These are phyloP conservation scores for Aurelia aurita DNA, from an alignment of 30 jellyfish, hydroid and myxozoan species.

Conservation along the genomic window DNA sequence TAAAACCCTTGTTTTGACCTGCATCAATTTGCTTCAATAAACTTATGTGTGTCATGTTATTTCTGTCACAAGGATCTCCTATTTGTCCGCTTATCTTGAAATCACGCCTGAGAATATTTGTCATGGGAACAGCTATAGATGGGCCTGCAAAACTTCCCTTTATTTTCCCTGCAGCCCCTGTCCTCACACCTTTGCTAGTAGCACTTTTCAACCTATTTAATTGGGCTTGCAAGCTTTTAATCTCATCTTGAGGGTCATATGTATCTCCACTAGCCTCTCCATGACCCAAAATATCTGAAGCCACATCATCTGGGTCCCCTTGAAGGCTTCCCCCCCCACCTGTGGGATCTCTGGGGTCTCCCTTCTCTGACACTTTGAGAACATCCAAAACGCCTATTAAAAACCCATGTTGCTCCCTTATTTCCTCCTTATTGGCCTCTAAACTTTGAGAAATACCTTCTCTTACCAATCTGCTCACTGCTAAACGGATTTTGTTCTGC, in stretches of 20 bases:
- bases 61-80: not conserved
- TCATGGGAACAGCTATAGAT: conserved; percentile 1
- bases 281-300: not conserved
- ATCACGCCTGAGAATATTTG: not conserved
- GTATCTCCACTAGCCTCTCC: not conserved
- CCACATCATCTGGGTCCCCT: not conserved
- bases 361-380: not conserved
- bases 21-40: not conserved
- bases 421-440: not conserved
- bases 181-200: not conserved
- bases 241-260: not conserved
- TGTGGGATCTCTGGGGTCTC: not conserved
- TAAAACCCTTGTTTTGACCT: not conserved
- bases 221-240: not conserved
- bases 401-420: not conserved
- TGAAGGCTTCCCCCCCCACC: not conserved
- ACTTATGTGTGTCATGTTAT: not conserved
- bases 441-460: not conserved
- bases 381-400: not conserved
- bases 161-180: not conserved
- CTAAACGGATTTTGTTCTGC: not conserved
- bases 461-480: not conserved
- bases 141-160: too few relatives aligned
- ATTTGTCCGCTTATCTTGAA: not conserved
- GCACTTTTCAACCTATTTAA: not conserved